phyloP scores from a whole-genome alignment of 2,113 vertebrate genomes.

The Paraplagusia blochii region DNA sequence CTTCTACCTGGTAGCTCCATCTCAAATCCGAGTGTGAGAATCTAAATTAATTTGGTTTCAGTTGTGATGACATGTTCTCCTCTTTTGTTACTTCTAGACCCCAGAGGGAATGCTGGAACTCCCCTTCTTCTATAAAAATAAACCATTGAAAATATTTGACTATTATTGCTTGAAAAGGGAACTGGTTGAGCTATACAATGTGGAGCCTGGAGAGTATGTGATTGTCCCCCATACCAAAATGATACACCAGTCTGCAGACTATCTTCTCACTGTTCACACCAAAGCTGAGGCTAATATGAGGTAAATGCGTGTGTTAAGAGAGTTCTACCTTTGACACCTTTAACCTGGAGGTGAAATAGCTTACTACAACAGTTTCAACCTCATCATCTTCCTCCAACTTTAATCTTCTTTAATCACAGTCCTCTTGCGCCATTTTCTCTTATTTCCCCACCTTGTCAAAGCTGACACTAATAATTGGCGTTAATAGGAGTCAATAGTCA shows the following conservation, averaged over 20 bases:
- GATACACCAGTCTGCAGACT: constrained; percentile 22
- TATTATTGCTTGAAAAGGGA: constrained; percentile 16
- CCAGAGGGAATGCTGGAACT: accelerated
- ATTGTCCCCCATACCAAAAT: constrained; percentile 33
- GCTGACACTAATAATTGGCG: no score
- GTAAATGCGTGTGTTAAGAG: constrained; percentile 6
- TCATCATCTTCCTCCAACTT: no score
- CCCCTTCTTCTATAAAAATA: constrained; percentile 17
- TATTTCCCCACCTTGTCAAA: no score
- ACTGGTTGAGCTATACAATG: constrained; percentile 11
- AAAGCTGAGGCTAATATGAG: constrained; percentile 25
- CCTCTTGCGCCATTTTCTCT: no score
- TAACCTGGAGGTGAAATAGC: no score
- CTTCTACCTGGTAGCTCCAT: no score
- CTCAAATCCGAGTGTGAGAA: no score
- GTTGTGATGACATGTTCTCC: not conserved
- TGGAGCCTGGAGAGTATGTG: constrained; percentile 53
- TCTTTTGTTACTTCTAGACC: constrained; percentile 7
- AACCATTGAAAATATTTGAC: accelerated
- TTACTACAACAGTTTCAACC: no score
- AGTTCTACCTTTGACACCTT: not conserved
- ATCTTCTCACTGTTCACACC: constrained; percentile 44
- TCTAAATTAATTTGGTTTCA: not conserved
- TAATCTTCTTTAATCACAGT: no score
- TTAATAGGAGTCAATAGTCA: no score